Evolutionary conservation across 2,888 invertebrate species (phyloP), one percentile per base, ranked within the genome.

Genomic region (Xanthia icteritia): DNA sequence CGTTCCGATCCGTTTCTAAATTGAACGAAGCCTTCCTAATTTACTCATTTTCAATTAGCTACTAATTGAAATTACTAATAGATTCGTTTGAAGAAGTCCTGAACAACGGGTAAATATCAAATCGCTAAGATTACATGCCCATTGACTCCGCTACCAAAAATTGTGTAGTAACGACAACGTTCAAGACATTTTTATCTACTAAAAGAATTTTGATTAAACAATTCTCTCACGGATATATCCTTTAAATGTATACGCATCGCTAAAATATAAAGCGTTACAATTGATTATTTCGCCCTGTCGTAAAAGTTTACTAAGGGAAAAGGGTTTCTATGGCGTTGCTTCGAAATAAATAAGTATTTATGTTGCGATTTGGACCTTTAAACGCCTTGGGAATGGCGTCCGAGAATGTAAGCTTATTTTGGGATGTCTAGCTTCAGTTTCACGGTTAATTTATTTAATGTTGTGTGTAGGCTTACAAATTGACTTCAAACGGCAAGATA

Each of bases 271-370:
- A 87, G 73, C 66, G 84, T 81, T 84, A 67, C 84, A 87, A 86
- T 84, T 86, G 88, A 87, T 84, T 87, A 86, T 86, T 84, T 88
- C 60, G 73, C 64, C 54, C 73, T 60, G 70, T 86, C 88, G 88
- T 87, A 88, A 87, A 87, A 88, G 72, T 87, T 88, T 88, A 86
- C 78, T 68, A 65, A 71, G 77, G 75, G 9, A 88, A 85, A 83
- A 84, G 87, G 88, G 84, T 86, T 88, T 63, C 64, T 65, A 48
- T 74, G 58, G 70, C 75, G 45, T 78, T 84, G 76, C 77, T 77
- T 73, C 67, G 72, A 76, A 86, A 88, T n/a, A n/a, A n/a, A n/a
- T 84, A 79, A 86, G 84, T 84, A 88, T 87, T 86, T 84, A 86
- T 87, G 82, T 71, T 73, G 63, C 63, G 51, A 86, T 87, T 88